A percentile compares a stretch with the other conserved stretches of the same genome.
These are phyloP conservation scores for Enteromius mattozi DNA, from an alignment of 2,797 vertebrate species.

Conservation along the genomic window DNA sequence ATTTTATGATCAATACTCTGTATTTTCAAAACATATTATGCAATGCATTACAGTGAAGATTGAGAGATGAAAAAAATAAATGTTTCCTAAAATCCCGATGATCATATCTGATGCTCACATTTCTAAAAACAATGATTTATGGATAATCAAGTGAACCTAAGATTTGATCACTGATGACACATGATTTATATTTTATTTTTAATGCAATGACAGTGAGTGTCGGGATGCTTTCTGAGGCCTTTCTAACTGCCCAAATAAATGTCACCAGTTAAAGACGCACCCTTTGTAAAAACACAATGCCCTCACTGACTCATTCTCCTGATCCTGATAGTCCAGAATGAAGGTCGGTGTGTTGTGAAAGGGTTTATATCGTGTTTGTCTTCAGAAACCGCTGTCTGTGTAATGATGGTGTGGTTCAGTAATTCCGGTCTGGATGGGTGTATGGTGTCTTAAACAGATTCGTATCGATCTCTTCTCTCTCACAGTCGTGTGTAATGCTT, in stretches of 20 bases:
- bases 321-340: slow-evolving; percentile 4
- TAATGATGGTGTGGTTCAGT: not conserved
- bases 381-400: not conserved
- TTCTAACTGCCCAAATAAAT: not conserved
- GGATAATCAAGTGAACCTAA: too few relatives aligned
- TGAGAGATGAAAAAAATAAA: not conserved
- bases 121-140: not conserved
- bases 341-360: slow-evolving; percentile 17
- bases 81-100: not conserved
- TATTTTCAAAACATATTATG: not conserved
- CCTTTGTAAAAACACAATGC: slow-evolving; percentile 22
- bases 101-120: not conserved
- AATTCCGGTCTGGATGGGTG: not conserved
- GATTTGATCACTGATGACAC: not conserved
- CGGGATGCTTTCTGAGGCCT: not conserved
- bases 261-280: slow-evolving; percentile 12
- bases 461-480: slow-evolving; percentile 16
- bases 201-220: not conserved
- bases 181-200: not conserved
- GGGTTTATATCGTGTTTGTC: not conserved
- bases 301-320: not conserved
- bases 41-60: not conserved
- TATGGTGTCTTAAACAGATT: slow-evolving; percentile 13
- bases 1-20: not conserved
- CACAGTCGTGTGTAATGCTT: not conserved